A percentile compares a stretch with the other conserved stretches of the same genome.
These are phyloP conservation scores for Drosophila pseudoobscura DNA, from an alignment of 1,140 invertebrate species.

Conservation along the genomic window DNA sequence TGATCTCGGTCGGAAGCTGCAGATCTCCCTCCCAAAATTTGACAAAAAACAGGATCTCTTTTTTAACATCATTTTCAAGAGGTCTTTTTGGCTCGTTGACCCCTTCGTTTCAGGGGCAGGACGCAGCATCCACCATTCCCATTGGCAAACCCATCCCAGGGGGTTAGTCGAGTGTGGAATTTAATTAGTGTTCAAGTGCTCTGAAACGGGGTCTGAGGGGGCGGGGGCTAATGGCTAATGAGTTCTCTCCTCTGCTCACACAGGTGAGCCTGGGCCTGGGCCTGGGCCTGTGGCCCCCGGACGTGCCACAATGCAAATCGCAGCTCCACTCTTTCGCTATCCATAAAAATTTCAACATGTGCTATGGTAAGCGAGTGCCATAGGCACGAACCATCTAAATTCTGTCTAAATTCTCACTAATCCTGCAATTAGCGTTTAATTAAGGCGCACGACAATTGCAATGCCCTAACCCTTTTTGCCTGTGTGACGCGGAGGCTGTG, in stretches of 20 bases:
- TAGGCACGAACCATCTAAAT: slow-evolving; percentile 51
- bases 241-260: not conserved
- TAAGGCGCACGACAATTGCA: slow-evolving; percentile 14
- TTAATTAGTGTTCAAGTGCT: slow-evolving; percentile 26
- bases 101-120: slow-evolving; percentile 23
- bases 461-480: not conserved
- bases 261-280: slow-evolving; percentile 15
- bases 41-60: slow-evolving; percentile 52
- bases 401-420: slow-evolving; percentile 15
- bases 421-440: slow-evolving; percentile 48
- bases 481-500: not conserved
- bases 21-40: slow-evolving; percentile 18
- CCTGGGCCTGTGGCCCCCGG: too few species aligned
- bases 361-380: slow-evolving; percentile 22
- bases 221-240: not conserved
- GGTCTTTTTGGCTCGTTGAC: slow-evolving; percentile 29
- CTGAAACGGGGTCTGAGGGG: too few species aligned
- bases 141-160: slow-evolving; percentile 1
- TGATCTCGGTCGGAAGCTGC: slow-evolving; percentile 50
- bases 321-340: slow-evolving; percentile 24
- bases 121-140: slow-evolving; percentile 25
- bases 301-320: slow-evolving; percentile 41
- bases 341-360: slow-evolving; percentile 49
- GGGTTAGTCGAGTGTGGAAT: slow-evolving; percentile 28
- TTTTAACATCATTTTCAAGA: slow-evolving; percentile 29